Evolutionary conservation across 2,113 vertebrate genomes (phyloP).

Genomic region (Hypocryptadius cinnamomeus): DNA sequence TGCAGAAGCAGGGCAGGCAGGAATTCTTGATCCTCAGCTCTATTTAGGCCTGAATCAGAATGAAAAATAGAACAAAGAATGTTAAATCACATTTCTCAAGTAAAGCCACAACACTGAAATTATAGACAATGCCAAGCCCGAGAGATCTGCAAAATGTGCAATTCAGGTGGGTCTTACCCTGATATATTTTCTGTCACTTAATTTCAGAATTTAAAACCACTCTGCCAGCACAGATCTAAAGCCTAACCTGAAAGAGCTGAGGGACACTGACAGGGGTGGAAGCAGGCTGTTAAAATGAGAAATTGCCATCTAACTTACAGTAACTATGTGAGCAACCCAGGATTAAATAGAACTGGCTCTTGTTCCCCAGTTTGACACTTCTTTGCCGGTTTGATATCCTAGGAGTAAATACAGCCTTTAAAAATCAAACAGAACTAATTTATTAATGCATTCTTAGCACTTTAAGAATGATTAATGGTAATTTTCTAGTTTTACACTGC

Average conservation of each 20-base stretch:
- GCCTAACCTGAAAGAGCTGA: background rate
- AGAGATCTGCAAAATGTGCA: background rate
- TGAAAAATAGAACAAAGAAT: background rate
- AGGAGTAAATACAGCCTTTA: background rate
- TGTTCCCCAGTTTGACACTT: background rate
- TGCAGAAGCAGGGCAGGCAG: background rate
- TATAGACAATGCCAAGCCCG: background rate
- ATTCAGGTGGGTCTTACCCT: background rate
- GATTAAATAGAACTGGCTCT: background rate
- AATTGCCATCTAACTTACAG: background rate
- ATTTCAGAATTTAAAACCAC: background rate
- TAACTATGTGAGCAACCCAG: background rate
- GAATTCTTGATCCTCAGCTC: background rate
- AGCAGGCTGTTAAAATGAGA: background rate
- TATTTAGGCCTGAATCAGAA: background rate
- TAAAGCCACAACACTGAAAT: background rate
- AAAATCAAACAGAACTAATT: background rate
- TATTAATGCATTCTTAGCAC: background rate
- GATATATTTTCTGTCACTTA: background rate
- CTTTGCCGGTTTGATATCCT: background rate
- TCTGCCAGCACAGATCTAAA: background rate
- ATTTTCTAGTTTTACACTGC: background rate
- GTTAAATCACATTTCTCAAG: background rate
- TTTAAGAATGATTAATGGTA: background rate
- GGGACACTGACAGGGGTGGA: background rate